phyloP scores from a whole-genome alignment of 2,113 vertebrate species.

The Enhydra lutris region DNA sequence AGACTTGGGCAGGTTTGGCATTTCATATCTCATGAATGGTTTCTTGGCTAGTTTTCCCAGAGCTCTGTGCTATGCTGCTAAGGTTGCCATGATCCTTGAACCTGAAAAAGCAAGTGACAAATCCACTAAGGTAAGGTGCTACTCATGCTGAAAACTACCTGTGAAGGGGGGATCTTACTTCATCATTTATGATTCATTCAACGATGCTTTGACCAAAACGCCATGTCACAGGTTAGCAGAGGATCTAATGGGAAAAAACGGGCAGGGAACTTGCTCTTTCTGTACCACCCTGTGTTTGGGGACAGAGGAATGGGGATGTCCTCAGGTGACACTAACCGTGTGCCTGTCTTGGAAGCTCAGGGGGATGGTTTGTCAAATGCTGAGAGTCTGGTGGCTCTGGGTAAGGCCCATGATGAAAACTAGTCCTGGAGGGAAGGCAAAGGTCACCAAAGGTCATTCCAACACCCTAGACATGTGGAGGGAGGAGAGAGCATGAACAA shows the following conservation, averaged over 20 bases:
- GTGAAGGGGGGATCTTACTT: not conserved
- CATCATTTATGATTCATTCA: slow-evolving; percentile 30
- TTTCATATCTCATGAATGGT: not conserved
- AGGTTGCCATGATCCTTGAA: not conserved
- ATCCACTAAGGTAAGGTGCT: not conserved
- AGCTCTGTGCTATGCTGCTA: not conserved
- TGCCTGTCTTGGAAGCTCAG: not conserved
- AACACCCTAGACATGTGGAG: not conserved
- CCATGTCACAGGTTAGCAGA: not conserved
- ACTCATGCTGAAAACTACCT: not conserved
- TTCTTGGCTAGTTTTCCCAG: not conserved
- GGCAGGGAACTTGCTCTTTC: not conserved
- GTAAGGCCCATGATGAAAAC: not conserved
- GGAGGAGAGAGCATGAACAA: not conserved
- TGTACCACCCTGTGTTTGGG: not conserved
- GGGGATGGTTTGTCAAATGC: not conserved
- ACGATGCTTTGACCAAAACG: not conserved
- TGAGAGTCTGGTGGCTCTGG: not conserved
- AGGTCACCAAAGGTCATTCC: not conserved
- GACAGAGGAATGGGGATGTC: not conserved
- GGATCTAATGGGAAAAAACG: not conserved
- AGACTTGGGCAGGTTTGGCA: not conserved
- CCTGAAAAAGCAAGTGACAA: slow-evolving; percentile 7
- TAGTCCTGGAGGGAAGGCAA: not conserved
- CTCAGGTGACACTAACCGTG: fast-evolving